These are phyloP conservation scores for Daktulosphaira vitifoliae DNA, from an alignment of 1,140 invertebrate genomes.

Conservation along the genomic window DNA sequence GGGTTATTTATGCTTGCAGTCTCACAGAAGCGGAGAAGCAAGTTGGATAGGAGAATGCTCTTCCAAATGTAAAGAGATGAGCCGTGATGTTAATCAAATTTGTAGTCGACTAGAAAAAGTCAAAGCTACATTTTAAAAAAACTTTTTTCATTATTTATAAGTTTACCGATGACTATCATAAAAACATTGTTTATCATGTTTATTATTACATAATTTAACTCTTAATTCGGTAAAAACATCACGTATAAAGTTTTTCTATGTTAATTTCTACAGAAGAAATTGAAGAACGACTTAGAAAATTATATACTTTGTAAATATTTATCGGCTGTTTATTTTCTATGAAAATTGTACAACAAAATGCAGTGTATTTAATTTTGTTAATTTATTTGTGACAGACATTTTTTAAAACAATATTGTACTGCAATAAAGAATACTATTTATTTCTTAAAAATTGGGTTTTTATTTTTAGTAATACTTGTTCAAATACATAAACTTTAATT, in stretches of 20 bases:
- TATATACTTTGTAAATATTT: no score
- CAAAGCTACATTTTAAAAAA: constrained; percentile 42
- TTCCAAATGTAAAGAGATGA: constrained; percentile 43
- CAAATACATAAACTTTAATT: no score
- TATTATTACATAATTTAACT: no score
- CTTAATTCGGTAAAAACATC: no score
- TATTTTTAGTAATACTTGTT: not conserved
- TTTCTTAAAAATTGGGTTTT: not conserved
- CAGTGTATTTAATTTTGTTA: constrained; percentile 6
- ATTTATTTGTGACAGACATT: constrained; percentile 3
- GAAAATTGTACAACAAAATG: constrained; percentile 18
- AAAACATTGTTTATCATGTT: no score
- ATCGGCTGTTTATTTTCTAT: constrained; percentile 25
- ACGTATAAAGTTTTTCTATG: no score
- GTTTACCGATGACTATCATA: no score
- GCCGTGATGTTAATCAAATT: constrained; percentile 40
- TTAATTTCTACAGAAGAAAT: no score
- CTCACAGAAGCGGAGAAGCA: constrained; percentile 63
- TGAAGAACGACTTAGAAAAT: no score
- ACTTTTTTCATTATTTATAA: no score
- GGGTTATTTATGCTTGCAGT: constrained; percentile 46
- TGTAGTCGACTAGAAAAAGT: constrained; percentile 48
- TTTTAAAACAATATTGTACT: constrained; percentile 2
- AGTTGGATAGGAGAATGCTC: constrained; percentile 62
- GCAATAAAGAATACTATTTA: constrained; percentile 19